Percentiles rank a stretch among this genome's conserved stretches.
Evolutionary conservation across 2,113 vertebrate genomes (phyloP).

Genomic region (Tor tambroides): DNA sequence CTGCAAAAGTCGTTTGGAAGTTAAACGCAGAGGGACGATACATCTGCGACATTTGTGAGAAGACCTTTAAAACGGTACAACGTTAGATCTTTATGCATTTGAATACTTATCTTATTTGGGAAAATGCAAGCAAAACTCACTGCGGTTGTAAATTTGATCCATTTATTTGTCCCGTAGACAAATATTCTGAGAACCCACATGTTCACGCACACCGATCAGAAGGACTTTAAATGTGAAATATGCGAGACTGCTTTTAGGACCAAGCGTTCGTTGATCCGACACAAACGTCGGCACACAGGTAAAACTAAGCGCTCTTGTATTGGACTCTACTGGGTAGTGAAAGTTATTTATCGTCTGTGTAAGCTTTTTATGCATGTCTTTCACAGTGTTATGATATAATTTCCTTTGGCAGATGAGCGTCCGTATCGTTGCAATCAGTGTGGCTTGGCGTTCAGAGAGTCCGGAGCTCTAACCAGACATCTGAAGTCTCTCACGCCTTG

Average conservation of each 20-base stretch:
- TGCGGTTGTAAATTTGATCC: neutral
- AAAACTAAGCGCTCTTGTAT: constrained; percentile 36
- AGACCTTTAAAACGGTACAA: constrained; percentile 94
- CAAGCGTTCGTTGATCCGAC: constrained; percentile 95
- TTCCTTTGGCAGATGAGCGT: constrained; percentile 83
- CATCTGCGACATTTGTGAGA: constrained; percentile 88
- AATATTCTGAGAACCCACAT: constrained; percentile 97
- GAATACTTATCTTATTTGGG: neutral
- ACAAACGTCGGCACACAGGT: constrained; percentile 97
- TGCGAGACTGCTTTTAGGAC: constrained; percentile 93
- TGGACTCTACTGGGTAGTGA: neutral
- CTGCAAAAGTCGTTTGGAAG: constrained; percentile 77
- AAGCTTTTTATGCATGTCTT: too few species aligned
- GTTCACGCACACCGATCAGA: constrained; percentile 93
- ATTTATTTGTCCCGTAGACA: constrained; percentile 71
- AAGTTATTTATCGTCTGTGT: neutral
- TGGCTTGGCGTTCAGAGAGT: constrained; percentile 96
- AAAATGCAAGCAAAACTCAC: neutral
- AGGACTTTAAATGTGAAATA: constrained; percentile 91
- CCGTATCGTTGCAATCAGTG: constrained; percentile 94
- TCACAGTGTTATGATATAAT: neutral
- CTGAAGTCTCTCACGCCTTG: constrained; percentile 95
- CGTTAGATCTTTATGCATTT: constrained; percentile 45
- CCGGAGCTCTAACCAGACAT: constrained; percentile 93
- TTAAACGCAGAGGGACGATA: constrained; percentile 89